Evolutionary conservation across 2,888 invertebrate genomes (phyloP).

Genomic region (Yponomeuta evonymella): DNA sequence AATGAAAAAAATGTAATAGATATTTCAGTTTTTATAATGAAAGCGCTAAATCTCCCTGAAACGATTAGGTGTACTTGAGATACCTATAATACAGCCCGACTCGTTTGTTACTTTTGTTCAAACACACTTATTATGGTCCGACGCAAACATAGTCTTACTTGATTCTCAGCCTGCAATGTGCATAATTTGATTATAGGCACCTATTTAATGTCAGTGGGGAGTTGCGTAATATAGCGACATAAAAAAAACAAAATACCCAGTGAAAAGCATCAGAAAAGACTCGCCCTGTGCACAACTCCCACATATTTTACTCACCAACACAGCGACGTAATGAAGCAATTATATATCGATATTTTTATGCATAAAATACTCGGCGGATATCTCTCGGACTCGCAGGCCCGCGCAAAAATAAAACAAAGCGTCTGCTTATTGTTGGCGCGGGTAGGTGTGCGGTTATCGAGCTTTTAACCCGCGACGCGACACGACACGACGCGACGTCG

Average conservation of each 20-base stretch:
- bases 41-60: no score
- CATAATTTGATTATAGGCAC: no score
- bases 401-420: conserved; percentile 70
- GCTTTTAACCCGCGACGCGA: conserved; percentile 74
- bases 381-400: conserved; percentile 55
- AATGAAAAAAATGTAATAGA: no score
- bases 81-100: no score
- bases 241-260: background rate
- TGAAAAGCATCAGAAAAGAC: conserved; percentile 29
- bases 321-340: conserved; percentile 76
- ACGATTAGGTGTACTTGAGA: no score
- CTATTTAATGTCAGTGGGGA: no score
- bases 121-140: no score
- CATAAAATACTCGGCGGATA: conserved; percentile 74
- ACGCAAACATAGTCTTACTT: no score
- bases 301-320: conserved; percentile 75
- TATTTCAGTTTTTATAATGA: no score
- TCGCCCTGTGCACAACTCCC: conserved; percentile 67
- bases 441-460: conserved; percentile 75
- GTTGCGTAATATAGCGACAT: no score
- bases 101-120: no score
- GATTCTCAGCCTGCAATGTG: no score
- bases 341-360: conserved; percentile 77
- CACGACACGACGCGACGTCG: conserved; percentile 61
- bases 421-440: conserved; percentile 69